Evolutionary conservation across 1,140 invertebrate genomes (phyloP), one percentile per base, ranked within the genome.

Genomic region (Drosophila navojoa): DNA sequence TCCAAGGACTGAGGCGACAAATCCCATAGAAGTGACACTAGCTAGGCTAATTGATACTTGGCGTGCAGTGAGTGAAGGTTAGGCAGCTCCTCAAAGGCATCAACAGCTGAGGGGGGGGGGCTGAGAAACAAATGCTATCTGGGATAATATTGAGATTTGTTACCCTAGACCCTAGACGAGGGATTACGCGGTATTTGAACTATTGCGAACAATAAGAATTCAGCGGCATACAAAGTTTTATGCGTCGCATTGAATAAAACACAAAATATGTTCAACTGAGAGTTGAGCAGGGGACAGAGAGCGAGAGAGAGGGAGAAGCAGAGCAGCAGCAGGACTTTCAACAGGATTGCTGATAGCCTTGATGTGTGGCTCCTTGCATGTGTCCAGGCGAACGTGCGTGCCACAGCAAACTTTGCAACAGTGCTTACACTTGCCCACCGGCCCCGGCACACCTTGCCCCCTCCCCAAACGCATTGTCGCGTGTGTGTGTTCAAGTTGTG

Each of bases 161-260:
- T 29, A 29, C 27, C 27, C 27, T 29, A 29, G 27, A 3, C 27
- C 27, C 27, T 1, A 29, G 1, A 16, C 0, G 3, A n/a, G 5
- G 16, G 11, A 22, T 47, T 38, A 11, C 29, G 16, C 7, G 19
- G 13, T 16, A 66, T 11, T 25, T 15, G 5, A 13, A 5, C n/a
- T 27, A 19, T 38, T 19, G 25, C 13, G 53, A 42, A 53, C 62
- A 67, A 60, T 68, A 40, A 40, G 38, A 45, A 32, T 50, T 61
- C 16, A 32, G 35, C 49, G 40, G 68, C 61, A 73, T 40, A 63
- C 77, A 86, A 86, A 86, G 82, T 86, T 86, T 75, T 78, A 76
- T 76, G 76, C 71, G 68, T 61, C 68, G 68, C 71, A 87, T 78
- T 85, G 81, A 74, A 85, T 86, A 85, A 85, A 85, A 78, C 66